Percentiles rank a stretch among this genome's conserved stretches.
Evolutionary conservation across 2,888 invertebrate genomes (phyloP).

Genomic region (Brenthis daphne): DNA sequence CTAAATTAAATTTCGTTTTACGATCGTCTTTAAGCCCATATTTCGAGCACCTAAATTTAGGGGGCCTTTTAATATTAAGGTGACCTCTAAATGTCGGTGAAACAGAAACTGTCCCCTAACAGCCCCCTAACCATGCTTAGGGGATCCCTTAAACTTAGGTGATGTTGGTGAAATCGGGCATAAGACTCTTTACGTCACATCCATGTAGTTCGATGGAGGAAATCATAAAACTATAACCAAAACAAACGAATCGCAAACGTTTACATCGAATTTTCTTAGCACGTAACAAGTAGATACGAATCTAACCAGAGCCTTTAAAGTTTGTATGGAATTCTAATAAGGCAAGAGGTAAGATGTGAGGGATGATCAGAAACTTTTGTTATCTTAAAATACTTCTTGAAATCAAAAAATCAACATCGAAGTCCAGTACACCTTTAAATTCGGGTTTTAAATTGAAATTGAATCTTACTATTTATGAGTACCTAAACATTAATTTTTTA

Average conservation of each 20-base stretch:
- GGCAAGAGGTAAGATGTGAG: conserved; percentile 53
- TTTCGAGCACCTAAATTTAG: too few species aligned
- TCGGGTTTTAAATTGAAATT: too few species aligned
- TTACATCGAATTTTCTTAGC: conserved; percentile 44
- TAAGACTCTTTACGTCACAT: background rate
- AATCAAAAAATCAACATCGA: background rate
- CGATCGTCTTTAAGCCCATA: too few species aligned
- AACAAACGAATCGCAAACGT: conserved; percentile 29
- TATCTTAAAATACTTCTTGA: background rate
- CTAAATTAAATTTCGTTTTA: too few species aligned
- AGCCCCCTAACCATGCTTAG: too few species aligned
- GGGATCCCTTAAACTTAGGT: too few species aligned
- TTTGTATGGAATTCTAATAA: conserved; percentile 75
- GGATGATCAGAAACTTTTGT: conserved; percentile 37
- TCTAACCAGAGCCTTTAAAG: conserved; percentile 61
- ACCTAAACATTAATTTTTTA: too few species aligned
- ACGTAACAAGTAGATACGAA: conserved; percentile 66
- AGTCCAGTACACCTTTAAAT: background rate
- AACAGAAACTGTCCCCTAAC: too few species aligned
- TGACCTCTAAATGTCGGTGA: too few species aligned
- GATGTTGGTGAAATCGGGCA: too few species aligned
- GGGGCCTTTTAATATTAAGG: too few species aligned
- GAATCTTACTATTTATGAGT: too few species aligned
- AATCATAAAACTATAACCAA: conserved; percentile 25
- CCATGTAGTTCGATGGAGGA: background rate